phyloP scores from a whole-genome alignment of 2,888 invertebrate genomes.

The Andrena marginata region DNA sequence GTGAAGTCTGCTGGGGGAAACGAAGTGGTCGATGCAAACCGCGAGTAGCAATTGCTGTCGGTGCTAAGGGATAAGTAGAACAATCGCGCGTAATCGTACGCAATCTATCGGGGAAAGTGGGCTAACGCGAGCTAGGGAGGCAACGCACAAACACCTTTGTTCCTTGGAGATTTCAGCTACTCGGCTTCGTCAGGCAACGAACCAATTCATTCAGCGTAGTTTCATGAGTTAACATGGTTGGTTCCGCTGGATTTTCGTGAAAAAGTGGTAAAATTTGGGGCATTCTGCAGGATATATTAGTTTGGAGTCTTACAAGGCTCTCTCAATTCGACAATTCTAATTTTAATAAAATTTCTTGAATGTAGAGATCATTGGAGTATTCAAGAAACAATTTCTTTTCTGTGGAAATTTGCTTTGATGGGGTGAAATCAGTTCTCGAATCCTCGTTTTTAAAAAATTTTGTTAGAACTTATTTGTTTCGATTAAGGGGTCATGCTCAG shows the following conservation, averaged over 20 bases:
- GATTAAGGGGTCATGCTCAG: no score
- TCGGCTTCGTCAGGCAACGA: constrained; percentile 2
- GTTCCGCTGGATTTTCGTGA: background rate
- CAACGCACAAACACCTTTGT: constrained; percentile 66
- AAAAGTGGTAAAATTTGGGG: background rate
- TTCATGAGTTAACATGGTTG: background rate
- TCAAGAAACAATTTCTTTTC: no score
- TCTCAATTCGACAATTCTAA: no score
- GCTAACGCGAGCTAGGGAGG: constrained; percentile 64
- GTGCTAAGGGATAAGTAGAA: constrained; percentile 68
- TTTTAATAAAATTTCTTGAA: no score
- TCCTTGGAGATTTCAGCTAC: constrained; percentile 48
- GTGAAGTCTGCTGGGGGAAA: background rate
- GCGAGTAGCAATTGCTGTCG: constrained; percentile 37
- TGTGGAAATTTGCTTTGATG: no score
- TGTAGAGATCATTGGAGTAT: no score
- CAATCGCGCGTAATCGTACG: constrained; percentile 73
- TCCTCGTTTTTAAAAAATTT: no score
- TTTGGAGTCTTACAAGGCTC: no score
- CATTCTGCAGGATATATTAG: no score
- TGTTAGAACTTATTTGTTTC: no score
- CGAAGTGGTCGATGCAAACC: constrained; percentile 25
- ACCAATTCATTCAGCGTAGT: background rate
- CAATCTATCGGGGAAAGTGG: constrained; percentile 74
- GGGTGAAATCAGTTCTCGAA: no score